Conservation (phyloP, 2,113 vertebrate species). For the Heterotilapia buettikoferi region DNA sequence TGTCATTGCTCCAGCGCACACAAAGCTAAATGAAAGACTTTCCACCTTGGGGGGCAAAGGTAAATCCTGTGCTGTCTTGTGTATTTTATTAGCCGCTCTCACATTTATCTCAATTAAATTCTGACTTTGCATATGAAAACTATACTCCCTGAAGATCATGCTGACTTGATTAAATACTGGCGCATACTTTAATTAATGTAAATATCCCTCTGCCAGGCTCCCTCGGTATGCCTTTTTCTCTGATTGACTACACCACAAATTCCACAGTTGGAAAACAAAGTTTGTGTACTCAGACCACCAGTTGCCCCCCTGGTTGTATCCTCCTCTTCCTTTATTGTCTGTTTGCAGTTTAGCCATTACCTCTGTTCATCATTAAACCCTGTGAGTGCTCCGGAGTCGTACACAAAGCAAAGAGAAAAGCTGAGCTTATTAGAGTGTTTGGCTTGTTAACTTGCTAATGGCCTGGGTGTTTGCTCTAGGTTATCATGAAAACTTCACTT, state of each 20-base stretch:
- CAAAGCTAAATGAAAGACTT: not conserved
- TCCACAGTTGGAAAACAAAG: slow-evolving; percentile 11
- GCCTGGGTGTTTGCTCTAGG: slow-evolving; percentile 56
- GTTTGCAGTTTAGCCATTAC: slow-evolving; percentile 21
- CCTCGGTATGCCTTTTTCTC: not conserved
- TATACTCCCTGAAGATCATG: not conserved
- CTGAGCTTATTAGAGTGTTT: slow-evolving; percentile 46
- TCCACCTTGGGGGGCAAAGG: not conserved
- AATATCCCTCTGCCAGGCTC: not conserved
- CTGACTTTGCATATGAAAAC: not conserved
- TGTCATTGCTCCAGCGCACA: not conserved
- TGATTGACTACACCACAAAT: not conserved
- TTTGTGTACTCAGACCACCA: not conserved
- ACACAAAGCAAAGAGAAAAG: slow-evolving; percentile 8
- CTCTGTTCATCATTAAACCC: slow-evolving; percentile 45
- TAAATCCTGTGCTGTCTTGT: not conserved
- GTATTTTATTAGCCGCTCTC: not conserved
- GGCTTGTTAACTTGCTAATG: slow-evolving; percentile 64
- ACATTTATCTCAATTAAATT: not conserved
- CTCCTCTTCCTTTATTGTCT: not conserved
- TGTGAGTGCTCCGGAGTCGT: not conserved
- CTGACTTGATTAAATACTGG: not conserved
- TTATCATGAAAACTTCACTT: slow-evolving; percentile 51
- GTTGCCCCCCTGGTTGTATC: not conserved
- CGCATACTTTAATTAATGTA: not conserved